A percentile compares a stretch with the other conserved stretches of the same genome.
phyloP scores from a whole-genome alignment of 35 echinoderm and acorn worm species.

The Stichopus chloronotus region DNA sequence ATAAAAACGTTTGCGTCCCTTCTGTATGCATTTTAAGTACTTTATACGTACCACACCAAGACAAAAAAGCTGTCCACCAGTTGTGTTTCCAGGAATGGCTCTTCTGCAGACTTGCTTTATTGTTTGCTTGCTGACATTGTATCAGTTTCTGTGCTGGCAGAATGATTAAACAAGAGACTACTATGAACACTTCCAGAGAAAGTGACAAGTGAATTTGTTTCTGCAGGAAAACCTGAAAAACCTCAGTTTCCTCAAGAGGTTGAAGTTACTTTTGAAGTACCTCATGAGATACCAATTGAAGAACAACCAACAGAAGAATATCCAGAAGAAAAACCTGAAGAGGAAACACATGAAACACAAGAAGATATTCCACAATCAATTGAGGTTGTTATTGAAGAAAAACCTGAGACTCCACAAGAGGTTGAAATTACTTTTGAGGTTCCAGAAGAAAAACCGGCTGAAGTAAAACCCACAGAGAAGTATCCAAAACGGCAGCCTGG shows the following conservation, averaged over 20 bases:
- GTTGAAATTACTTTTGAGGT: conserved; percentile 34
- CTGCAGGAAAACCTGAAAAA: neutral
- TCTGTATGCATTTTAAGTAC: no score
- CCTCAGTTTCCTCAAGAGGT: neutral
- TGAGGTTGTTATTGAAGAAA: conserved; percentile 30
- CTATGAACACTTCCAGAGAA: no score
- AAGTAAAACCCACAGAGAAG: no score
- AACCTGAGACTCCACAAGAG: conserved; percentile 38
- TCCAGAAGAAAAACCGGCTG: conserved; percentile 36
- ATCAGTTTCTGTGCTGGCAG: neutral
- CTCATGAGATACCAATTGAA: neutral
- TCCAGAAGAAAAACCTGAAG: conserved; percentile 10
- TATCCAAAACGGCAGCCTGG: no score
- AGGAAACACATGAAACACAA: neutral
- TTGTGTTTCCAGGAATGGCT: neutral
- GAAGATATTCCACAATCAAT: conserved; percentile 14
- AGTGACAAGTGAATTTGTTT: neutral
- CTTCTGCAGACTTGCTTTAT: neutral
- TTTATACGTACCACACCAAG: neutral
- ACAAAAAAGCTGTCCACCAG: neutral
- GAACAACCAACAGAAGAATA: conserved; percentile 6
- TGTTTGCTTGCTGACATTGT: neutral
- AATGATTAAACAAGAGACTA: no score
- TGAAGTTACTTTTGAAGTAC: conserved; percentile 4
- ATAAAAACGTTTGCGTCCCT: no score